These are phyloP conservation scores for Megamerina dolium DNA, from an alignment of 2,888 invertebrate genomes.

Conservation along the genomic window DNA sequence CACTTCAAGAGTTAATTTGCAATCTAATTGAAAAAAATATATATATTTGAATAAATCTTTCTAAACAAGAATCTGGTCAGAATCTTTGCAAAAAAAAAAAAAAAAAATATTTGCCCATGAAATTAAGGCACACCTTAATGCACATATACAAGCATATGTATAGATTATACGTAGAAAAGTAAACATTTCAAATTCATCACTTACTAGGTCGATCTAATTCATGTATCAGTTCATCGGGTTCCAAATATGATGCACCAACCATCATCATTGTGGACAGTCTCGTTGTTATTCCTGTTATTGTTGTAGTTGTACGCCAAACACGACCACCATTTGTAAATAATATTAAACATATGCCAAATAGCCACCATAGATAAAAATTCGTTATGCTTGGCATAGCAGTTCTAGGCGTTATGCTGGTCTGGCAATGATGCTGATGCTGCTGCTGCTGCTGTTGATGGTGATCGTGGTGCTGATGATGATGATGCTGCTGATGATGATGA, in stretches of 20 bases:
- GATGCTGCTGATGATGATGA: conserved; percentile 6
- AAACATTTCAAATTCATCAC: conserved; percentile 21
- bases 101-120: too few relatives aligned
- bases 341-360: conserved; percentile 38
- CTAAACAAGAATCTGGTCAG: too few relatives aligned
- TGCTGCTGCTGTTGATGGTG: conserved; percentile 4
- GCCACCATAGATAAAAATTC: conserved; percentile 38
- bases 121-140: too few relatives aligned
- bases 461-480: conserved; percentile 6
- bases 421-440: too few relatives aligned
- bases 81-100: too few relatives aligned
- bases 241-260: conserved; percentile 40
- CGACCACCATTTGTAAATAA: conserved; percentile 32
- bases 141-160: too few relatives aligned
- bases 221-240: conserved; percentile 49
- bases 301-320: conserved; percentile 17
- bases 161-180: not conserved
- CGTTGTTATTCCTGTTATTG: conserved; percentile 8
- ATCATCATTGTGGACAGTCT: conserved; percentile 11
- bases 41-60: too few relatives aligned
- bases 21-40: too few relatives aligned
- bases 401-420: too few relatives aligned
- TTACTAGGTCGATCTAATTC: conserved; percentile 49
- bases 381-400: conserved; percentile 23
- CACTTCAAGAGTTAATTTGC: too few relatives aligned